A percentile compares a stretch with the other conserved stretches of the same genome.
These are phyloP conservation scores for Hiodon tergisus DNA, from an alignment of 2,113 vertebrate species.

Conservation along the genomic window DNA sequence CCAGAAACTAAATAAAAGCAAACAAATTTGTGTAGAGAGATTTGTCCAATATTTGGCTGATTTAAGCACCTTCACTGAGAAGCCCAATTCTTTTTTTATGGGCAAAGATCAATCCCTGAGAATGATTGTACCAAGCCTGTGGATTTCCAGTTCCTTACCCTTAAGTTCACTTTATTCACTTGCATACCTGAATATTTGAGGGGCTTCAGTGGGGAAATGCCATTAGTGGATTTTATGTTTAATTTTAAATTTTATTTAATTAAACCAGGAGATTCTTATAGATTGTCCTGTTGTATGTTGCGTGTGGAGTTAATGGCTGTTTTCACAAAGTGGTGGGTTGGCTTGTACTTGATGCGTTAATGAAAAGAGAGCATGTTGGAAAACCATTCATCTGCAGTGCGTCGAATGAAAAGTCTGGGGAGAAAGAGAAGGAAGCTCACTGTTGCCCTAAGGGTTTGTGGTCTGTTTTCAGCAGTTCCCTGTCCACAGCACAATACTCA, in stretches of 20 bases:
- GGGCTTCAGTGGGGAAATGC: not conserved
- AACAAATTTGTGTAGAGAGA: not conserved
- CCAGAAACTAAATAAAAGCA: not conserved
- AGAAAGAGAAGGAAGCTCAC: not conserved
- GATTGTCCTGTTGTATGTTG: not conserved
- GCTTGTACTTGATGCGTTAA: constrained; percentile 5
- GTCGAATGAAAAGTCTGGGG: not conserved
- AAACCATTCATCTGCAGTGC: not conserved
- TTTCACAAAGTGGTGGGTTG: constrained; percentile 3
- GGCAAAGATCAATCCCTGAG: too few relatives aligned
- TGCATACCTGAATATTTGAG: not conserved
- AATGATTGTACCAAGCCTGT: too few relatives aligned
- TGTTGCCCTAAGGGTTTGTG: not conserved
- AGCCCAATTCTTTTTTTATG: not conserved
- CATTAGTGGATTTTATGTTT: not conserved
- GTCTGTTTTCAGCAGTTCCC: not conserved
- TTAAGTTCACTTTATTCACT: not conserved
- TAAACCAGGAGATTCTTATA: not conserved
- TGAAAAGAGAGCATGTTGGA: not conserved
- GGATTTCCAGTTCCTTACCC: too few relatives aligned
- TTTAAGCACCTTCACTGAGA: not conserved
- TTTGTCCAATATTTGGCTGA: not conserved
- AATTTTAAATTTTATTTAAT: not conserved
- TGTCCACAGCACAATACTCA: constrained; percentile 7
- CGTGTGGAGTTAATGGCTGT: not conserved